Conservation (phyloP, 2,888 invertebrate species). For the Argyresthia goedartella region DNA sequence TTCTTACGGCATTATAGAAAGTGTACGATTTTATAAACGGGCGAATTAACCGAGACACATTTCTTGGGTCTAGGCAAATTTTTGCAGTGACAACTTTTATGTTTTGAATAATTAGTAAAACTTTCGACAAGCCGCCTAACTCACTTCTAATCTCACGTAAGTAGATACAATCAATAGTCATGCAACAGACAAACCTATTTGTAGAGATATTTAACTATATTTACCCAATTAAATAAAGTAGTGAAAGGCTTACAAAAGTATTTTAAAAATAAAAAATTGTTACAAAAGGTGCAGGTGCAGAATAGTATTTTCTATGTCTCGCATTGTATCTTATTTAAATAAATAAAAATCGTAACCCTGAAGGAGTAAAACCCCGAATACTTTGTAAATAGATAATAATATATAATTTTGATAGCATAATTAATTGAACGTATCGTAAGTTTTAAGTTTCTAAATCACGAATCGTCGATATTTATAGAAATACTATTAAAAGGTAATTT, state of each 20-base stretch:
- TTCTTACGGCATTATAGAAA: no score
- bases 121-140: neutral
- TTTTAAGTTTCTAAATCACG: conserved; percentile 26
- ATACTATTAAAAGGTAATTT: conserved; percentile 22
- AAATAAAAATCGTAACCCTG: conserved; percentile 42
- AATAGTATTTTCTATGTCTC: conserved; percentile 19
- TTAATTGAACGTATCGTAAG: conserved; percentile 19
- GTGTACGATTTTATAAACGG: no score
- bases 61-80: no score
- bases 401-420: conserved; percentile 37
- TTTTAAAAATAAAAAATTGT: neutral
- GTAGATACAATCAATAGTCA: no score
- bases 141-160: no score
- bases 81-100: neutral
- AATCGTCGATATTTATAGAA: conserved; percentile 12
- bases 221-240: no score
- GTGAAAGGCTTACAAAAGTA: no score
- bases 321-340: conserved; percentile 25
- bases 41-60: no score
- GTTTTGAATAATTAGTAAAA: neutral
- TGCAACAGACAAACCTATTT: no score
- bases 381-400: conserved; percentile 41
- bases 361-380: conserved; percentile 62
- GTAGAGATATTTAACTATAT: no score
- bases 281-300: conserved; percentile 24